phyloP scores from a whole-genome alignment of 1,140 invertebrate genomes.

The Drosophila lini region DNA sequence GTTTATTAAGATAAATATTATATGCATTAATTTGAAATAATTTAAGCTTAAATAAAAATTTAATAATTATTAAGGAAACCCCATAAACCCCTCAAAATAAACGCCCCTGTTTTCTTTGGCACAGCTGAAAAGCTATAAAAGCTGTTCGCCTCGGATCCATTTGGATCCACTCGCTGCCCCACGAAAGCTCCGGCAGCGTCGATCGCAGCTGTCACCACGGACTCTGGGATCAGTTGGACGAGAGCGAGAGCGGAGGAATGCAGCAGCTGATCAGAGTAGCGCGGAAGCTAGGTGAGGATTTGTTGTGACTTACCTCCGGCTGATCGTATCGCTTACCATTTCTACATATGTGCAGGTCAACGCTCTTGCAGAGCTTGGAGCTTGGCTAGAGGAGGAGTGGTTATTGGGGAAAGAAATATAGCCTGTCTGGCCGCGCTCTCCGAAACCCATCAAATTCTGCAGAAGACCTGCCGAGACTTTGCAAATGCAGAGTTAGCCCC shows the following conservation, averaged over 20 bases:
- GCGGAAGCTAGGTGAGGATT: slow-evolving; percentile 39
- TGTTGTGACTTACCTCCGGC: neutral
- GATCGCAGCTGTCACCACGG: slow-evolving; percentile 14
- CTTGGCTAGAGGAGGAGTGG: neutral
- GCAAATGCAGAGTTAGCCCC: slow-evolving; percentile 95
- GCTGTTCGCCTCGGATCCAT: slow-evolving; percentile 12
- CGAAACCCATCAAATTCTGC: slow-evolving; percentile 96
- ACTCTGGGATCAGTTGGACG: slow-evolving; percentile 18
- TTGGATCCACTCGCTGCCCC: slow-evolving; percentile 10
- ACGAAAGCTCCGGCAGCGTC: slow-evolving; percentile 12
- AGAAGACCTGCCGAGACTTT: slow-evolving; percentile 97
- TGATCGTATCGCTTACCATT: neutral
- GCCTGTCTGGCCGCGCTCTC: slow-evolving; percentile 89
- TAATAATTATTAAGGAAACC: neutral
- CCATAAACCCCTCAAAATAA: neutral
- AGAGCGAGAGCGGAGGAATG: slow-evolving; percentile 30
- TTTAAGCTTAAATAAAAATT: neutral
- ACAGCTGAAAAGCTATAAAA: slow-evolving; percentile 37
- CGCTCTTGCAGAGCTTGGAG: slow-evolving; percentile 22
- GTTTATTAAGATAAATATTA: neutral
- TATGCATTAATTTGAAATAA: neutral
- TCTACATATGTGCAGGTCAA: slow-evolving; percentile 50
- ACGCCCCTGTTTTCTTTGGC: slow-evolving; percentile 1
- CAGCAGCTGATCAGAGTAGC: slow-evolving; percentile 49
- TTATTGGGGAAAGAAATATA: slow-evolving; percentile 83